phyloP scores from a whole-genome alignment of 2,797 vertebrate species.

The Pipistrellus kuhlii region DNA sequence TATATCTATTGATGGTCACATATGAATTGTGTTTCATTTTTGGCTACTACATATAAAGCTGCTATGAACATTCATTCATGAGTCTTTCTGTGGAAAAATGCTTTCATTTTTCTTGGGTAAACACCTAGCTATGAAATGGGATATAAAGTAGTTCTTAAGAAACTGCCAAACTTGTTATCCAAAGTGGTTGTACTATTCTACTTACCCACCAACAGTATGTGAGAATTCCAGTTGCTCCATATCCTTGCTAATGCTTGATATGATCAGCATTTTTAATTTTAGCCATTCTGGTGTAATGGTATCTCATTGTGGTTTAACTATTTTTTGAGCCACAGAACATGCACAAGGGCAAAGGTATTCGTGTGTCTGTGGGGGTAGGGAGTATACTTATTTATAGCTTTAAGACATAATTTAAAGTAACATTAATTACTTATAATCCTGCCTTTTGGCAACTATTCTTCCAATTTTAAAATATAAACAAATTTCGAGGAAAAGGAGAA shows the following conservation, averaged over 20 bases:
- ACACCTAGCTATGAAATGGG: not conserved
- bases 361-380: not conserved
- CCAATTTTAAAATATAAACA: slow-evolving; percentile 23
- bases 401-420: slow-evolving; percentile 15
- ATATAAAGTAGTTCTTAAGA: not conserved
- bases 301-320: not conserved
- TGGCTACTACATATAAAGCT: not conserved
- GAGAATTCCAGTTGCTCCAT: not conserved
- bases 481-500: not conserved
- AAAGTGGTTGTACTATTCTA: not conserved
- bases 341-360: not conserved
- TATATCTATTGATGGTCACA: not conserved
- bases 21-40: not conserved
- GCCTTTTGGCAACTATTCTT: not conserved
- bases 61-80: not conserved
- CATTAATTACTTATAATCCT: not conserved
- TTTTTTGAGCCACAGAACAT: not conserved
- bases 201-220: not conserved
- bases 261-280: not conserved
- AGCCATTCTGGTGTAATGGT: not conserved
- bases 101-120: slow-evolving; percentile 26
- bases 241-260: not conserved
- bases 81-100: not conserved
- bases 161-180: not conserved
- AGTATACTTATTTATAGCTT: not conserved